These are phyloP conservation scores for Dichetophora obliterata DNA, from an alignment of 2,888 invertebrate genomes.

Conservation along the genomic window DNA sequence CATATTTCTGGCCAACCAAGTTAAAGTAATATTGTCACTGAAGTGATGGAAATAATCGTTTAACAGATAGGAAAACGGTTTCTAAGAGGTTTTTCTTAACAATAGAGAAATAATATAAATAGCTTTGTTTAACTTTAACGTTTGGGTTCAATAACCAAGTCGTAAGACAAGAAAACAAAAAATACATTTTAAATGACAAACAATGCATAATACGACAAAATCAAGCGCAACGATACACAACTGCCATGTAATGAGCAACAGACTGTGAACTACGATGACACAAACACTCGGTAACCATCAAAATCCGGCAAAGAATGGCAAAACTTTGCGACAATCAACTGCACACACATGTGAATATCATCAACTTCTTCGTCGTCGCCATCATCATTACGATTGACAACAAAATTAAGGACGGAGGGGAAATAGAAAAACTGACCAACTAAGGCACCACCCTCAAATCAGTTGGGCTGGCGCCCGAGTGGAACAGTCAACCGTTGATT, in stretches of 20 bases:
- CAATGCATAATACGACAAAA: not conserved
- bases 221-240: conserved; percentile 28
- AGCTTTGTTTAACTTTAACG: not conserved
- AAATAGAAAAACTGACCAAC: not conserved
- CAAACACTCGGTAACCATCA: not conserved
- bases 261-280: conserved; percentile 24
- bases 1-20: too few relatives aligned
- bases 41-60: too few relatives aligned
- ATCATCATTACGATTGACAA: not conserved
- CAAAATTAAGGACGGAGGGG: not conserved
- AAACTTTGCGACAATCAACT: not conserved
- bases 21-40: too few relatives aligned
- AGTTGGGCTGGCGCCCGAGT: not conserved
- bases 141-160: conserved; percentile 11
- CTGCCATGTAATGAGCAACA: conserved; percentile 29
- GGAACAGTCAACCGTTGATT: not conserved
- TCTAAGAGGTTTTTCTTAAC: too few relatives aligned
- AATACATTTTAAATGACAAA: not conserved
- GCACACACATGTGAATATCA: not conserved
- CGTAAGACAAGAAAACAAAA: too few relatives aligned
- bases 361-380: not conserved
- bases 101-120: not conserved
- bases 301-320: not conserved
- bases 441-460: not conserved
- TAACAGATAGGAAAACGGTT: too few relatives aligned